Evolutionary conservation across 2,888 invertebrate genomes (phyloP).

Genomic region (Mycalesis mineus): DNA sequence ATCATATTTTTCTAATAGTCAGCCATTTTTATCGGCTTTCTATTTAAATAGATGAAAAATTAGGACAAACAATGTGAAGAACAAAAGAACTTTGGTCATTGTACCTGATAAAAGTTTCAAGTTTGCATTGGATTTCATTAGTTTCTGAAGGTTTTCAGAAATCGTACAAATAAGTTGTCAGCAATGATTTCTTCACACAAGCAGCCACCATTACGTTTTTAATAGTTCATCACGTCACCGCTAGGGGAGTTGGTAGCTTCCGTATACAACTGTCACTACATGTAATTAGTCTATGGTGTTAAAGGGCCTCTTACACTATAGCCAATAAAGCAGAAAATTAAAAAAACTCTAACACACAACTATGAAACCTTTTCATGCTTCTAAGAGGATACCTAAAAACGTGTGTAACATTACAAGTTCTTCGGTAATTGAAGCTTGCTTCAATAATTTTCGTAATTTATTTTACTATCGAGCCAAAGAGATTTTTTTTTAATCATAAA

Average conservation of each 20-base stretch:
- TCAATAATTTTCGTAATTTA: too few species aligned
- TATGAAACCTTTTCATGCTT: too few species aligned
- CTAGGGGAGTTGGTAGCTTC: slow-evolving; percentile 15
- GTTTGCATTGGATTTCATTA: slow-evolving; percentile 36
- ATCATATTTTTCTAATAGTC: slow-evolving; percentile 16
- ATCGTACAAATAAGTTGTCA: slow-evolving; percentile 68
- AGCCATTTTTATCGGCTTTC: slow-evolving; percentile 29
- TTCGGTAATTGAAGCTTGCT: too few species aligned
- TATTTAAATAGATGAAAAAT: slow-evolving; percentile 2
- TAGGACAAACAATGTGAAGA: not conserved
- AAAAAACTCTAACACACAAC: too few species aligned
- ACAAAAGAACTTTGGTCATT: slow-evolving; percentile 1
- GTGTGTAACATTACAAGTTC: too few species aligned
- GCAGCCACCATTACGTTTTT: slow-evolving; percentile 71
- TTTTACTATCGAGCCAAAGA: too few species aligned
- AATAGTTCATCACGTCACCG: slow-evolving; percentile 24
- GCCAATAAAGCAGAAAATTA: too few species aligned
- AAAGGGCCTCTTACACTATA: not conserved
- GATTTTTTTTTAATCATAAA: too few species aligned
- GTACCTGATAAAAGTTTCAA: slow-evolving; percentile 44
- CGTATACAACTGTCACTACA: not conserved
- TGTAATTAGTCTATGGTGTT: not conserved
- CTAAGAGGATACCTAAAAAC: too few species aligned
- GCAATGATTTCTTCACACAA: slow-evolving; percentile 62
- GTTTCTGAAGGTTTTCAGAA: slow-evolving; percentile 60